Evolutionary conservation across 1,140 invertebrate genomes (phyloP).

Genomic region (Scaptomyza hsui): DNA sequence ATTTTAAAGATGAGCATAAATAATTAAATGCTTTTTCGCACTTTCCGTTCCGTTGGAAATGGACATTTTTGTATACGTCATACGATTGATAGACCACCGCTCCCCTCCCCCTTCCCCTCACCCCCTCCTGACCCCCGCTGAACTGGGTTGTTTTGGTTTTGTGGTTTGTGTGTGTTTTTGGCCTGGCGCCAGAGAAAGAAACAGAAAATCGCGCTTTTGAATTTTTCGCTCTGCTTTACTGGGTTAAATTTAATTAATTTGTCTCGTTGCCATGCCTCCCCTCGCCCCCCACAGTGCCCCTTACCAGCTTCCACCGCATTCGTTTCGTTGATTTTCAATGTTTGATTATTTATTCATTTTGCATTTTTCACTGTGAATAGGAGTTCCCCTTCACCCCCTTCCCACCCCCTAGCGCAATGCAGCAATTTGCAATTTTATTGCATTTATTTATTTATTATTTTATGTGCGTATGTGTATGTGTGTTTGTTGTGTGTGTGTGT

Average conservation of each 20-base stretch:
- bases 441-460: slow-evolving; percentile 76
- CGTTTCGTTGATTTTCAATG: slow-evolving; percentile 57
- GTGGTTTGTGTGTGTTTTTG: slow-evolving; percentile 41
- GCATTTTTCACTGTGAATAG: slow-evolving; percentile 61
- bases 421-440: slow-evolving; percentile 73
- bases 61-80: slow-evolving; percentile 40
- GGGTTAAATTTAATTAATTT: slow-evolving; percentile 83
- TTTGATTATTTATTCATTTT: slow-evolving; percentile 77
- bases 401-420: slow-evolving; percentile 44
- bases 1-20: slow-evolving; percentile 67
- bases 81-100: background rate
- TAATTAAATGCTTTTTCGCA: slow-evolving; percentile 77
- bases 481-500: slow-evolving; percentile 13
- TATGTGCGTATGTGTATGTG: slow-evolving; percentile 33
- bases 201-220: slow-evolving; percentile 43
- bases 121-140: background rate
- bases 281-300: no score
- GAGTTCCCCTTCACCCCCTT: background rate
- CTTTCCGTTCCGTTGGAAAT: slow-evolving; percentile 47
- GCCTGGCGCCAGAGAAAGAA: slow-evolving; percentile 49
- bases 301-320: no score
- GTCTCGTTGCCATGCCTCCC: slow-evolving; percentile 46
- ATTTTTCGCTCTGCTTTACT: slow-evolving; percentile 58
- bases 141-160: background rate
- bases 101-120: background rate